Evolutionary conservation across 2,113 vertebrate genomes (phyloP).

Genomic region (Calidris pygmaea): DNA sequence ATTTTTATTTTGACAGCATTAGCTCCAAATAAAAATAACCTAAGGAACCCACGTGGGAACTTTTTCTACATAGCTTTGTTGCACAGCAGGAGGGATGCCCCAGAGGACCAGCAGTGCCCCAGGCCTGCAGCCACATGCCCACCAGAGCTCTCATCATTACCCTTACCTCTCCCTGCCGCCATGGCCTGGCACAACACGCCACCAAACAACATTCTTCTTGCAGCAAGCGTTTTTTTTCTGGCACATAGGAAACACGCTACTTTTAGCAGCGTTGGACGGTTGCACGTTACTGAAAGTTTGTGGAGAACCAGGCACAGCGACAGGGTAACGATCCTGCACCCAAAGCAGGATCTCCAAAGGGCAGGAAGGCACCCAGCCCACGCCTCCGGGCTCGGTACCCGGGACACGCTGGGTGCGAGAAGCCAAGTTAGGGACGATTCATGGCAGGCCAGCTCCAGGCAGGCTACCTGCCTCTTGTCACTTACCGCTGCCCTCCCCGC

Average conservation of each 20-base stretch:
- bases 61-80: rapidly evolving
- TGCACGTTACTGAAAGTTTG: rapidly evolving
- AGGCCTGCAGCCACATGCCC: not conserved
- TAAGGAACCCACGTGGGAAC: not conserved
- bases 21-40: not conserved
- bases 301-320: not conserved
- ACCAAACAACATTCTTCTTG: rapidly evolving
- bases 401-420: not conserved
- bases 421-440: rapidly evolving
- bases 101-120: not conserved
- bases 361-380: not conserved
- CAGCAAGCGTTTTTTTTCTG: not conserved
- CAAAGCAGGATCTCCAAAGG: not conserved
- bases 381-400: rapidly evolving
- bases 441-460: not conserved
- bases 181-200: rapidly evolving
- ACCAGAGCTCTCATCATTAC: rapidly evolving
- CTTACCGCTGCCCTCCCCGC: not conserved
- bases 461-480: not conserved
- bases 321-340: not conserved
- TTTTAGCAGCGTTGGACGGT: rapidly evolving
- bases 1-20: not conserved
- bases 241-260: rapidly evolving
- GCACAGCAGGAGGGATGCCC: not conserved
- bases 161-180: rapidly evolving